Evolutionary conservation across 1,140 invertebrate species (phyloP).

Genomic region (Cotesia glomerata): DNA sequence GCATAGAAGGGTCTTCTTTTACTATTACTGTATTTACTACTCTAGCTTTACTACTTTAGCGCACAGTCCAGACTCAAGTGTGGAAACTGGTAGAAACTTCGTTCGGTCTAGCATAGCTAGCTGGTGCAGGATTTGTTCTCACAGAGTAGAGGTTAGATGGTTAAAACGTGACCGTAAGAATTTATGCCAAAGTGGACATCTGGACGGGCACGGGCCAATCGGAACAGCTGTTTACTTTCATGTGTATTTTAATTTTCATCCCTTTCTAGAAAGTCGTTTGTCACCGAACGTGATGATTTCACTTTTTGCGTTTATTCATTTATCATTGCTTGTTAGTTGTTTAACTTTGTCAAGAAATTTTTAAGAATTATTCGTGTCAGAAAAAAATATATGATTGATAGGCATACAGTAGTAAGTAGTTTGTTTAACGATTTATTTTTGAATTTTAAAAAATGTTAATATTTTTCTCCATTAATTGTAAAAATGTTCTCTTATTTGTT

Average conservation of each 20-base stretch:
- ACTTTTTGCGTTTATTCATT: background rate
- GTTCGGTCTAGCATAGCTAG: background rate
- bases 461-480: no score
- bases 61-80: background rate
- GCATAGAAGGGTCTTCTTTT: no score
- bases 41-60: no score
- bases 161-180: constrained; percentile 12
- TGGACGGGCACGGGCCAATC: constrained; percentile 7
- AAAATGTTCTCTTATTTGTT: no score
- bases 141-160: constrained; percentile 27
- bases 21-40: no score
- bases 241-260: background rate
- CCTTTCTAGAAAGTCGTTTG: constrained; percentile 9
- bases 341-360: no score
- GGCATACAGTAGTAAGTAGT: no score
- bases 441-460: no score
- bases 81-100: constrained; percentile 5
- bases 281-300: background rate
- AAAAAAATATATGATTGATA: no score
- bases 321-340: no score
- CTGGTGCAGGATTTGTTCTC: constrained; percentile 27
- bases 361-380: no score
- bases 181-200: constrained; percentile 23
- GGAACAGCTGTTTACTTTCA: constrained; percentile 22
- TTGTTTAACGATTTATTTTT: no score